Percentiles rank a stretch among this genome's conserved stretches.
phyloP scores from a whole-genome alignment of 2,888 invertebrate genomes.

The Dromius quadrimaculatus region DNA sequence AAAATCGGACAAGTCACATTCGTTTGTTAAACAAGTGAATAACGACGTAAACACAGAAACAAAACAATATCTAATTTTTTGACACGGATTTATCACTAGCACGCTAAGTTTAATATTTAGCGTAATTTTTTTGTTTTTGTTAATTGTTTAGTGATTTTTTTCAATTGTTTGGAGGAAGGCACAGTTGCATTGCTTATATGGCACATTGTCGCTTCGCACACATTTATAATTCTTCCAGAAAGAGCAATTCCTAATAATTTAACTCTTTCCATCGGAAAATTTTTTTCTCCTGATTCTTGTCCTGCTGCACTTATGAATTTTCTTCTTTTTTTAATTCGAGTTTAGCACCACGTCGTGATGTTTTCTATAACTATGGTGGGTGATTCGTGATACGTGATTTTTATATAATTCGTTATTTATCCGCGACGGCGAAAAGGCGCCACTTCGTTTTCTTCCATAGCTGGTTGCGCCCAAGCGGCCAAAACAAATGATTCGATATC shows the following conservation, averaged over 20 bases:
- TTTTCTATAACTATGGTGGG: background rate
- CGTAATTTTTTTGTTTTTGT: slow-evolving; percentile 22
- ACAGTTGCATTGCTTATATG: slow-evolving; percentile 11
- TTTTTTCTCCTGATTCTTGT: background rate
- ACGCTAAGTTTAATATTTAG: slow-evolving; percentile 36
- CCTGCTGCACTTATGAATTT: background rate
- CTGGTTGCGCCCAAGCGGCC: slow-evolving; percentile 75
- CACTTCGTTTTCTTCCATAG: slow-evolving; percentile 57
- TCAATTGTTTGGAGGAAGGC: slow-evolving; percentile 15
- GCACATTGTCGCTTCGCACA: slow-evolving; percentile 10
- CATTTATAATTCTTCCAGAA: background rate
- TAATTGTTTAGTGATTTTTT: slow-evolving; percentile 24
- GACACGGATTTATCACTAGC: slow-evolving; percentile 45
- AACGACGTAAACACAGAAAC: slow-evolving; percentile 42
- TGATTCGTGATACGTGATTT: background rate
- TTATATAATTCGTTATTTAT: background rate
- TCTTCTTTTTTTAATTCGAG: background rate
- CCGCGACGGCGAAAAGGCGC: slow-evolving; percentile 34
- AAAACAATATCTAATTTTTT: slow-evolving; percentile 30
- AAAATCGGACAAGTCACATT: slow-evolving; percentile 43
- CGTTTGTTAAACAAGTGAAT: slow-evolving; percentile 39
- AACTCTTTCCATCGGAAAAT: too few relatives aligned
- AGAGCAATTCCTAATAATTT: background rate
- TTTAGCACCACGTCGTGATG: slow-evolving; percentile 20
- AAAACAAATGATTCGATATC: slow-evolving; percentile 92